Conservation (phyloP, 2,113 vertebrate species). For the Phyllostomus discolor region DNA sequence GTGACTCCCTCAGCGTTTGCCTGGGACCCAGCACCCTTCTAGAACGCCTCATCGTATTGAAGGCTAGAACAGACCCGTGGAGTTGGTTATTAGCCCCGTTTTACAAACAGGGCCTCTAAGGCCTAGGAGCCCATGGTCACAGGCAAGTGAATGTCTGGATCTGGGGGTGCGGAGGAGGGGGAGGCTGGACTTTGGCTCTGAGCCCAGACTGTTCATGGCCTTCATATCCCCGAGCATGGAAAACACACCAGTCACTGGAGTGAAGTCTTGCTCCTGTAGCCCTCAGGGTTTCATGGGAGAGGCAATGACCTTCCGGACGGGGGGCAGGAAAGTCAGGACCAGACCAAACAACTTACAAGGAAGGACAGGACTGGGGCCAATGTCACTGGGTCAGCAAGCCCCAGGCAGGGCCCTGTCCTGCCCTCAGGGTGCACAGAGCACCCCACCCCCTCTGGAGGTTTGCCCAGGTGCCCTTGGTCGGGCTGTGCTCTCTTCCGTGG, state of each 20-base stretch:
- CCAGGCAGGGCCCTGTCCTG: rapidly evolving
- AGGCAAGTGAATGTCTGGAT: too few species aligned
- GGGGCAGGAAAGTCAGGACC: background rate
- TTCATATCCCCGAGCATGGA: background rate
- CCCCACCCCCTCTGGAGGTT: background rate
- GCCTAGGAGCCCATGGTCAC: rapidly evolving
- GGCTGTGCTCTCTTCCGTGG: rapidly evolving
- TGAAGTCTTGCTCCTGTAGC: too few species aligned
- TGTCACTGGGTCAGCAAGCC: rapidly evolving
- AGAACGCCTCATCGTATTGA: background rate
- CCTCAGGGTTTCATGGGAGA: background rate
- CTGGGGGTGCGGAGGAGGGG: too few species aligned
- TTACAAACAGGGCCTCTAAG: background rate
- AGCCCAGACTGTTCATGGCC: background rate
- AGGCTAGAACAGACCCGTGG: background rate
- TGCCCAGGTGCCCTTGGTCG: background rate
- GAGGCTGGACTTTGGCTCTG: background rate
- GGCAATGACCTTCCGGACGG: background rate
- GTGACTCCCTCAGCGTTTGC: background rate
- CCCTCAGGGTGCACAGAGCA: too few species aligned
- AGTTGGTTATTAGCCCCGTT: background rate
- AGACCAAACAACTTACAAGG: background rate
- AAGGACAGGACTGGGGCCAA: background rate
- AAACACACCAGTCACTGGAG: rapidly evolving
- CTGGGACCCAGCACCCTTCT: background rate